Conservation (phyloP, 1,140 invertebrate species). For the Neodiprion lecontei region DNA sequence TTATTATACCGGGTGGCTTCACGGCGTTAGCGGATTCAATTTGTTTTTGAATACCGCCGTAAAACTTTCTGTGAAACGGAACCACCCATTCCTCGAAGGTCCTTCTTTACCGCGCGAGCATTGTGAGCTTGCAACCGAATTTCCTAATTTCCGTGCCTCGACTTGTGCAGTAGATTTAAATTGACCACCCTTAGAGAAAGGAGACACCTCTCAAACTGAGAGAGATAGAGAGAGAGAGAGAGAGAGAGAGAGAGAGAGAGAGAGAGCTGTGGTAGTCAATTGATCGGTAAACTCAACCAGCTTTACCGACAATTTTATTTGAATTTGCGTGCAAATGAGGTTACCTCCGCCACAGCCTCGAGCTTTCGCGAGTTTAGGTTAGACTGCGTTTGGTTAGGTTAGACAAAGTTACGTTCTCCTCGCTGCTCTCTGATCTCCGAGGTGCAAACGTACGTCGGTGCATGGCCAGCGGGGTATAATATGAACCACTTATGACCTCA, state of each 20-base stretch:
- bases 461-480: too few species aligned
- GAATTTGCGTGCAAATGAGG: conserved; percentile 41
- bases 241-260: not conserved
- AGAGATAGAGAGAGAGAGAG: conserved; percentile 29
- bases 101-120: too few species aligned
- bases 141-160: too few species aligned
- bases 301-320: conserved; percentile 24
- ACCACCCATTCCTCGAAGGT: not conserved
- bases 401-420: not conserved
- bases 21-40: not conserved
- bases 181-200: not conserved
- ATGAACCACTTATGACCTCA: too few species aligned
- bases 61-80: not conserved
- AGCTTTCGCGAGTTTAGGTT: not conserved
- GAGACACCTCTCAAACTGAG: conserved; percentile 28
- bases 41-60: not conserved
- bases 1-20: not conserved
- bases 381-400: not conserved
- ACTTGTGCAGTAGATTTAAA: not conserved
- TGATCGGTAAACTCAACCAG: conserved; percentile 22
- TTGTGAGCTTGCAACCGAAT: too few species aligned
- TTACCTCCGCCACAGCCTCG: conserved; percentile 21
- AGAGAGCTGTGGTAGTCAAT: conserved; percentile 11
- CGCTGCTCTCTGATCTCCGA: not conserved
- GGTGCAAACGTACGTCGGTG: too few species aligned